Evolutionary conservation across 2,113 vertebrate genomes (phyloP), one percentile per base, ranked within the genome.

Genomic region (Ciconia boyciana): DNA sequence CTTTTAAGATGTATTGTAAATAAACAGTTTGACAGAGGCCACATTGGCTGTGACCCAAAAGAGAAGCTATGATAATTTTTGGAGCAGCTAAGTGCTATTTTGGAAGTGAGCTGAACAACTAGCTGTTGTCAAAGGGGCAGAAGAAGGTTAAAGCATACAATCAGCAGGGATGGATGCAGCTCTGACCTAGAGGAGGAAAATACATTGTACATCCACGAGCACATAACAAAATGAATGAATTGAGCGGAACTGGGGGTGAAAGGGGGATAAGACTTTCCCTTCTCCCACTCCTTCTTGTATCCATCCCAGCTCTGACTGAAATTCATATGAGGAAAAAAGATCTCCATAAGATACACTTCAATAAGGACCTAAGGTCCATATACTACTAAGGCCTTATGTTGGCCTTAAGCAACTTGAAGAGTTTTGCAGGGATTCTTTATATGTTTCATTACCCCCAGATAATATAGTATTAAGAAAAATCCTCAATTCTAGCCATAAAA

Each of bases 1-100:
- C 89, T 93, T 94, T 94, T 90, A 72, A 69, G 87, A 58, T 62
- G 29, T 39, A 48, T 57, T 75, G 76, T 92, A 95, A 94, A 89
- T 82, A 91, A 91, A 84, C 43, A 58, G 19, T 58, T 72, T 83
- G 91, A 48, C 46, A 80, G 66, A 77, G 51, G 14, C 66, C 71
- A 48, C 66, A 4, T 16, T 77, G 83, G 52, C 81, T 83, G 74
- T 74, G 68, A 55, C 62, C 31, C 78, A 43, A 29, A 89, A 81
- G 80, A 76, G 89, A 49, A 81, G 54, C 62, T 71, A 1, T 66
- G 68, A 24, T 72, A 10, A 69, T 71, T 93, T 93, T 51, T 64
- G 66, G 74, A 93, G 66, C 89, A 74, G 64, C 81, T 62, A 72
- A 80, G 83, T 11, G 29, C 70, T 87, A 1, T 89, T 97, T 87